A percentile compares a stretch with the other conserved stretches of the same genome.
Evolutionary conservation across 2,888 invertebrate genomes (phyloP).

Genomic region (Drosophila kanekoi): DNA sequence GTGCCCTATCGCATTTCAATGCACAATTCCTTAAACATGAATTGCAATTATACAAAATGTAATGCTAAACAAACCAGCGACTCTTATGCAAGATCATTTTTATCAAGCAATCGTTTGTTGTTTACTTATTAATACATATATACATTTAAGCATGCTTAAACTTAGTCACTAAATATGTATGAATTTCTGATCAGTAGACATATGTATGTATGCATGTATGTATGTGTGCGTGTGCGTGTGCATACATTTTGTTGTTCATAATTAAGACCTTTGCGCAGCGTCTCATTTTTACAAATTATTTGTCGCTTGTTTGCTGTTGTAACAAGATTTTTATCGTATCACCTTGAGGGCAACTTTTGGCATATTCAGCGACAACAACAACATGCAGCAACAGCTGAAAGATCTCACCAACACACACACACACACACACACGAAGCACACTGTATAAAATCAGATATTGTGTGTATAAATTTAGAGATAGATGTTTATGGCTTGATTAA

Average conservation of each 20-base stretch:
- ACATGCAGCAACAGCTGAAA: constrained; percentile 51
- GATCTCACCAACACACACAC: constrained; percentile 21
- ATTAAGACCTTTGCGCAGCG: constrained; percentile 28
- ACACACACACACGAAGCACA: not conserved
- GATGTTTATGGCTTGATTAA: constrained; percentile 47
- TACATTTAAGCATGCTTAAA: not conserved
- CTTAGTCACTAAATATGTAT: not conserved
- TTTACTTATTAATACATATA: not conserved
- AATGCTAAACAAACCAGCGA: constrained; percentile 31
- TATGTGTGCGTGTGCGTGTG: not conserved
- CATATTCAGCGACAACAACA: constrained; percentile 35
- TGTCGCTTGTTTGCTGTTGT: constrained; percentile 32
- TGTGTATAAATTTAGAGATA: constrained; percentile 35
- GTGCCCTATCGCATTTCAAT: constrained; percentile 36
- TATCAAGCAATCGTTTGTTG: constrained; percentile 23
- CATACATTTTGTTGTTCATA: constrained; percentile 13
- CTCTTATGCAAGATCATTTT: constrained; percentile 56
- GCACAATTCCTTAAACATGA: constrained; percentile 13
- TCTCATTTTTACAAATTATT: constrained; percentile 27
- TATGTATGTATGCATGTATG: too few species aligned
- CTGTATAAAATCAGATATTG: constrained; percentile 18
- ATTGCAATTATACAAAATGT: constrained; percentile 34
- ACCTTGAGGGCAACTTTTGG: constrained; percentile 54
- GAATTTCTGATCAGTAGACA: not conserved
- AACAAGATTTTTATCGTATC: constrained; percentile 54